phyloP scores from a whole-genome alignment of 2,797 vertebrate species.

The Tragelaphus eurycerus region DNA sequence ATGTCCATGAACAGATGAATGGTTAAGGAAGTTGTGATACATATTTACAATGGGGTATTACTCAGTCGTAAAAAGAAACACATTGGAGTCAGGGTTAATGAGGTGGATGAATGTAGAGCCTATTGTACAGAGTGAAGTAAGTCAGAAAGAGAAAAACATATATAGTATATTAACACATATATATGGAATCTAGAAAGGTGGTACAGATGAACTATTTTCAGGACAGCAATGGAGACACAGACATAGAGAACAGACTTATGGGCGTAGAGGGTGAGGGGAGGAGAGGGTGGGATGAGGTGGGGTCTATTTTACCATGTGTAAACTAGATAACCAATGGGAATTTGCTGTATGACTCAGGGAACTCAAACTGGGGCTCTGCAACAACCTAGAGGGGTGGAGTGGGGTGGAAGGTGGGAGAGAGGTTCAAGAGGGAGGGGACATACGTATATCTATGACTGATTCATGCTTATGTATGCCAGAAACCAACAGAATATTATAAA shows the following conservation, averaged over 20 bases:
- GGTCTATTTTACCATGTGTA: background rate
- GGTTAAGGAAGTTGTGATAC: background rate
- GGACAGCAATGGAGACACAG: background rate
- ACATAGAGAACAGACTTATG: background rate
- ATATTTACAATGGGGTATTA: background rate
- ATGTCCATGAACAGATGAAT: background rate
- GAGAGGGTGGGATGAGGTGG: background rate
- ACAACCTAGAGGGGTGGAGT: background rate
- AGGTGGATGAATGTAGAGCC: background rate
- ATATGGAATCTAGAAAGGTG: background rate
- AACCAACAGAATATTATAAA: background rate
- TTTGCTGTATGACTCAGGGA: background rate
- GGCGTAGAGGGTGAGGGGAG: accelerated
- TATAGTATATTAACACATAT: background rate
- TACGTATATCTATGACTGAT: background rate
- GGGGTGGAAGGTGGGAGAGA: background rate
- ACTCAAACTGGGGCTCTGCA: background rate
- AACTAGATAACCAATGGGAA: background rate
- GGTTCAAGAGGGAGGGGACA: background rate
- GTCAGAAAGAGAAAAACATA: background rate
- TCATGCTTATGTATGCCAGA: background rate
- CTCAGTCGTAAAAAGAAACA: background rate
- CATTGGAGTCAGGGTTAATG: background rate
- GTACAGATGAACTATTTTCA: background rate
- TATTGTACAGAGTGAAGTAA: background rate